Evolutionary conservation across 1,140 invertebrate genomes (phyloP).

Genomic region (Drosophila navojoa): DNA sequence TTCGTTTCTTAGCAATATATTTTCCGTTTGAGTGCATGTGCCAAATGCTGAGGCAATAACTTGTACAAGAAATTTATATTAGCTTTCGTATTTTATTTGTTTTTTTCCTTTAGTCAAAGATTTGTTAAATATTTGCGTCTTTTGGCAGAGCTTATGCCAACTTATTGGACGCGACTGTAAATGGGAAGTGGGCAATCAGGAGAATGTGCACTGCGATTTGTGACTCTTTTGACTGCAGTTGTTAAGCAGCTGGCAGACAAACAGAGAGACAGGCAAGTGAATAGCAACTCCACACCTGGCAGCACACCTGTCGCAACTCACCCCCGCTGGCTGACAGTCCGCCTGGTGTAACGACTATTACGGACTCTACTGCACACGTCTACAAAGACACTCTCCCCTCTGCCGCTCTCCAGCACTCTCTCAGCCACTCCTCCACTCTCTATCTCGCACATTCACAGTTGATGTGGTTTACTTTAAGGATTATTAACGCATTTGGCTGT

Average conservation of each 20-base stretch:
- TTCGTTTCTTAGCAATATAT: slow-evolving; percentile 59
- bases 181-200: neutral
- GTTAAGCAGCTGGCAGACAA: slow-evolving; percentile 12
- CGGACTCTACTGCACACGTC: slow-evolving; percentile 11
- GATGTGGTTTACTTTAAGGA: slow-evolving; percentile 63
- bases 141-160: slow-evolving; percentile 20
- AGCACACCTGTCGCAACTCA: neutral
- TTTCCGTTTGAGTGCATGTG: slow-evolving; percentile 67
- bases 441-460: slow-evolving; percentile 34
- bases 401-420: neutral
- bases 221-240: slow-evolving; percentile 9
- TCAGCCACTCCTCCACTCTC: neutral
- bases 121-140: slow-evolving; percentile 58
- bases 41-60: slow-evolving; percentile 73
- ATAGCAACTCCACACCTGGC: slow-evolving; percentile 21
- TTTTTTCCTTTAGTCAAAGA: slow-evolving; percentile 44
- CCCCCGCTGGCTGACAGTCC: neutral
- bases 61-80: slow-evolving; percentile 66
- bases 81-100: slow-evolving; percentile 20
- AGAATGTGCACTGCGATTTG: neutral
- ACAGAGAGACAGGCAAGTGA: slow-evolving; percentile 30
- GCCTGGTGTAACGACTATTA: slow-evolving; percentile 32
- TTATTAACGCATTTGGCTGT: slow-evolving; percentile 58
- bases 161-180: slow-evolving; percentile 30
- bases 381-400: neutral